Conservation (phyloP, 2,888 invertebrate genomes). For the Amphipyra tragopoginis region DNA sequence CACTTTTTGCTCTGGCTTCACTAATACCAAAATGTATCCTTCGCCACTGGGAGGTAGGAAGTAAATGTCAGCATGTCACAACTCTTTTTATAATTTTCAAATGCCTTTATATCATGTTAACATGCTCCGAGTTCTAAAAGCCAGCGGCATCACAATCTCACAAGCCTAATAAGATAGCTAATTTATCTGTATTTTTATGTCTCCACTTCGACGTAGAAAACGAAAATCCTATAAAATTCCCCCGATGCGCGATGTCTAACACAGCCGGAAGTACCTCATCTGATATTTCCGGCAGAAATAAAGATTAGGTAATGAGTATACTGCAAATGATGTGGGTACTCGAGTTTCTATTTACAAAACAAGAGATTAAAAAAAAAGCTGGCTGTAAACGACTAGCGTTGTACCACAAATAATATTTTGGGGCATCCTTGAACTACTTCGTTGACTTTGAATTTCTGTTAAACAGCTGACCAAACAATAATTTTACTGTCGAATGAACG, state of each 20-base stretch:
- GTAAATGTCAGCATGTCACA: no score
- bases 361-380: not conserved
- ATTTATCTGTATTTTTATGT: no score
- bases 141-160: no score
- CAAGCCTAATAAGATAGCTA: no score
- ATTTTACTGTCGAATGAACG: constrained; percentile 2
- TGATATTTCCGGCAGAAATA: constrained; percentile 45
- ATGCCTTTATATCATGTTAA: no score
- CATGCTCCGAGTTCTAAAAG: no score
- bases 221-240: constrained; percentile 41
- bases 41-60: no score
- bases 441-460: constrained; percentile 40
- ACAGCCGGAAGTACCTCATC: constrained; percentile 29
- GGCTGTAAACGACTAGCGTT: not conserved
- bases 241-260: constrained; percentile 35
- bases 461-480: constrained; percentile 51
- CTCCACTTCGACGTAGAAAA: constrained; percentile 35
- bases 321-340: constrained; percentile 15
- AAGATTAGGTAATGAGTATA: no score
- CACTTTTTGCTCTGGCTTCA: no score
- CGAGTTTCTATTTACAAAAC: not conserved
- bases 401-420: constrained; percentile 1
- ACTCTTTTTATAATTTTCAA: no score
- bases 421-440: constrained; percentile 35
- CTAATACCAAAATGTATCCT: no score